A percentile compares a stretch with the other conserved stretches of the same genome.
Conservation (phyloP, 1,140 invertebrate species). For the Drosophila saltans region DNA sequence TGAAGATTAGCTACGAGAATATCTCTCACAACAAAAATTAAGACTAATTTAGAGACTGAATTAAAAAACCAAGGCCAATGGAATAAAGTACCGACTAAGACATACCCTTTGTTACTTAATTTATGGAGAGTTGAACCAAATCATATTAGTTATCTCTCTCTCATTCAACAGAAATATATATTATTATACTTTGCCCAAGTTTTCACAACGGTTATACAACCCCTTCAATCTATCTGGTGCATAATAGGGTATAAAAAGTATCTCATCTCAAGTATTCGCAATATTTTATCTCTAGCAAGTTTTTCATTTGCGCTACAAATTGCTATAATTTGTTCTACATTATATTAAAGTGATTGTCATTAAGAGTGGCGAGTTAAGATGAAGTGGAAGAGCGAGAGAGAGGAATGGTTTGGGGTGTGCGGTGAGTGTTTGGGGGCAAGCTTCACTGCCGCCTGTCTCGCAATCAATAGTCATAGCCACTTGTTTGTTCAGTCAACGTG, state of each 20-base stretch:
- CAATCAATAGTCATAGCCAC: slow-evolving; percentile 64
- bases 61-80: too few relatives aligned
- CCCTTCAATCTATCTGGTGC: too few relatives aligned
- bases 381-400: background rate
- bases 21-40: background rate
- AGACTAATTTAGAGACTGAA: background rate
- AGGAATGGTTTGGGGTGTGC: background rate
- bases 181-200: too few relatives aligned
- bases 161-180: too few relatives aligned
- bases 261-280: background rate
- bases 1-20: slow-evolving; percentile 21
- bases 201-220: too few relatives aligned
- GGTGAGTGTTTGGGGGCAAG: background rate
- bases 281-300: slow-evolving; percentile 20
- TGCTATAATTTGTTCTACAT: slow-evolving; percentile 52
- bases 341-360: slow-evolving; percentile 30
- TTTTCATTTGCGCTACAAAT: slow-evolving; percentile 45
- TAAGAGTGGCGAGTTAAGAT: background rate
- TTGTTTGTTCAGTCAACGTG: slow-evolving; percentile 52
- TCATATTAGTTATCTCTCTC: too few relatives aligned
- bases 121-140: too few relatives aligned
- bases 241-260: background rate
- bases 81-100: background rate
- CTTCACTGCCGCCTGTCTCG: slow-evolving; percentile 26
- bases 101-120: too few relatives aligned